These are phyloP conservation scores for Galerucella nymphaeae DNA, from an alignment of 2,888 invertebrate species.

Conservation along the genomic window DNA sequence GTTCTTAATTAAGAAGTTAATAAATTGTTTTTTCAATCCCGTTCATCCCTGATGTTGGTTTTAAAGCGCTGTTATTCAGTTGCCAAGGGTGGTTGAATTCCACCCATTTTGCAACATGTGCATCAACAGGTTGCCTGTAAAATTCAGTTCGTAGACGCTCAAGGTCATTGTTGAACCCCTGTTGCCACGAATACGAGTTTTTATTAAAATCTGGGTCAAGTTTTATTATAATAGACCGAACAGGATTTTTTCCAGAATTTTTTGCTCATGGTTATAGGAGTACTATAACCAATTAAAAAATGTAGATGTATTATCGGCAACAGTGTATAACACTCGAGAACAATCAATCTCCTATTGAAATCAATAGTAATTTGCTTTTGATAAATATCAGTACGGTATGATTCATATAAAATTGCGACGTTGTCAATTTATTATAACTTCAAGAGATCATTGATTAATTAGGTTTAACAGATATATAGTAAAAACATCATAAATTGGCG, in stretches of 20 bases:
- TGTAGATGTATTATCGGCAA: not conserved
- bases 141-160: constrained; percentile 11
- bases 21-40: too few relatives aligned
- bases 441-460: too few relatives aligned
- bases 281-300: not conserved
- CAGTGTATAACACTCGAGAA: not conserved
- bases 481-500: too few relatives aligned
- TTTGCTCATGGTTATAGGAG: too few relatives aligned
- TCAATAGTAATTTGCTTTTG: constrained; percentile 1
- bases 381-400: not conserved
- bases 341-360: not conserved
- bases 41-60: too few relatives aligned
- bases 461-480: too few relatives aligned
- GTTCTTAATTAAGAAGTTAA: too few relatives aligned
- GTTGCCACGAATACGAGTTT: not conserved
- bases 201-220: not conserved
- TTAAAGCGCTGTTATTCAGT: not conserved
- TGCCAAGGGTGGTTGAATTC: not conserved
- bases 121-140: constrained; percentile 17
- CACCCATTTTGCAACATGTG: not conserved
- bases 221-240: too few relatives aligned
- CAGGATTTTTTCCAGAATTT: too few relatives aligned
- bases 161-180: constrained; percentile 10
- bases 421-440: not conserved
- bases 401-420: not conserved